Conservation (phyloP, 2,113 vertebrate genomes). For the Bubo blakistoni region DNA sequence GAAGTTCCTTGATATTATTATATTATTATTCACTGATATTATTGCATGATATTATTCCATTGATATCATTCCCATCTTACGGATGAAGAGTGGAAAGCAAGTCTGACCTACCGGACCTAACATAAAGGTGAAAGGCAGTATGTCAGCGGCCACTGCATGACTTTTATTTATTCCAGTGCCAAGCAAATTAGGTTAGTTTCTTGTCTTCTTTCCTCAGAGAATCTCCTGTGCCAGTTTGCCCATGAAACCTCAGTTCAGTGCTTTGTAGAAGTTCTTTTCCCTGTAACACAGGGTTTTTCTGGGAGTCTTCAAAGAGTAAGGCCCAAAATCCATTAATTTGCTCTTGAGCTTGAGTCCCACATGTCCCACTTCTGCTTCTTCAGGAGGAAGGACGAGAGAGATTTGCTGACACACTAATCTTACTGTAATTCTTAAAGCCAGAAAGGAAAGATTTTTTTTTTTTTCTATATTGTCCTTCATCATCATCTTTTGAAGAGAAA, state of each 20-base stretch:
- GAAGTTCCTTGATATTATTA: not conserved
- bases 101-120: not conserved
- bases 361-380: not conserved
- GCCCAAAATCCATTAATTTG: slow-evolving; percentile 3
- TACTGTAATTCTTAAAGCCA: not conserved
- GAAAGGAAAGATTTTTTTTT: not conserved
- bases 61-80: not conserved
- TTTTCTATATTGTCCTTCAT: not conserved
- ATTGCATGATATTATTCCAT: not conserved
- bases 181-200: not conserved
- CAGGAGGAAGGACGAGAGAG: not conserved
- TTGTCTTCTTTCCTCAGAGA: not conserved
- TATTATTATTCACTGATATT: not conserved
- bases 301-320: not conserved
- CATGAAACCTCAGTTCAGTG: not conserved
- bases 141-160: not conserved
- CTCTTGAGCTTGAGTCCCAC: not conserved
- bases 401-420: not conserved
- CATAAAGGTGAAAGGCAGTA: not conserved
- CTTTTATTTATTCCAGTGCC: not conserved
- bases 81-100: not conserved
- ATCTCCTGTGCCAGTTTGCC: not conserved
- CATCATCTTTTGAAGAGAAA: not conserved
- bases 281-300: not conserved
- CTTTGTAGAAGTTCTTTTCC: not conserved